Percentiles rank a stretch among this genome's conserved stretches.
phyloP scores from a whole-genome alignment of 1,140 invertebrate species.

The Solen grandis region DNA sequence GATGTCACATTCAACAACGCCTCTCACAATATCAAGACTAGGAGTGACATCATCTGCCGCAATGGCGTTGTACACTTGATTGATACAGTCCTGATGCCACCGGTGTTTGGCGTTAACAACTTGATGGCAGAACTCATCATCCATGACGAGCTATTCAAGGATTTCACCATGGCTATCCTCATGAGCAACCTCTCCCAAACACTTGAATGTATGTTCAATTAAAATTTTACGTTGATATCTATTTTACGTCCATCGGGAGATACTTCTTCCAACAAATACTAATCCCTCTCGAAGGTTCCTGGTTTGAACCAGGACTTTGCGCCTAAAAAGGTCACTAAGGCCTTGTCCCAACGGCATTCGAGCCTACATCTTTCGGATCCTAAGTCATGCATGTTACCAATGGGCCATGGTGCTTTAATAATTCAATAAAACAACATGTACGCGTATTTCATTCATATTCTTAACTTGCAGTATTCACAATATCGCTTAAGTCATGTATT shows the following conservation, averaged over 20 bases:
- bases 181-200: slow-evolving; percentile 26
- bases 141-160: slow-evolving; percentile 51
- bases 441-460: no score
- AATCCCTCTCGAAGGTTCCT: no score
- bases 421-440: no score
- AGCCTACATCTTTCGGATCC: no score
- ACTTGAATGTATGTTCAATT: slow-evolving; percentile 53
- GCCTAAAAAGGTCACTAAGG: no score
- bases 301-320: no score
- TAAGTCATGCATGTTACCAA: no score
- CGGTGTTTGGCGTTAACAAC: slow-evolving; percentile 32
- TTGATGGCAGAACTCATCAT: slow-evolving; percentile 50
- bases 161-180: slow-evolving; percentile 42
- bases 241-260: not conserved
- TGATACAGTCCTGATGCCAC: slow-evolving; percentile 51
- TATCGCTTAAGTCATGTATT: no score
- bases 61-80: slow-evolving; percentile 62
- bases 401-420: no score
- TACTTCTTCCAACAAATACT: no score
- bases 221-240: not conserved
- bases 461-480: no score
- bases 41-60: slow-evolving; percentile 50
- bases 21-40: slow-evolving; percentile 8
- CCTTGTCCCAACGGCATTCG: no score
- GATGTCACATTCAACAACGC: slow-evolving; percentile 45